Percentiles rank a stretch among this genome's conserved stretches.
Conservation (phyloP, 2,888 invertebrate species). For the Antheraea yamamai region DNA sequence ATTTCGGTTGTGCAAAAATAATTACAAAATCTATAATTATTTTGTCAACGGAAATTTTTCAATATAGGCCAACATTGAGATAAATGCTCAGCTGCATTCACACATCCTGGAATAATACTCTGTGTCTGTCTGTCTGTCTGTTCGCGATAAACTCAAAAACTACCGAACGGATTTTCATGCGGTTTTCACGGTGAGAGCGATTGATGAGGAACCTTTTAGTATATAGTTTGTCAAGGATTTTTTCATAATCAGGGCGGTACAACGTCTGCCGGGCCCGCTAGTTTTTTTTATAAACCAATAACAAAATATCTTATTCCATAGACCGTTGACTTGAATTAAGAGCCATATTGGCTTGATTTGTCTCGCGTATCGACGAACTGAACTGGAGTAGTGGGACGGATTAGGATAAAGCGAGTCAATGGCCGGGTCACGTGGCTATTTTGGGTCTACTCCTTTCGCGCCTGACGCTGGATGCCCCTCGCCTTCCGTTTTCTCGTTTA, state of each 20-base stretch:
- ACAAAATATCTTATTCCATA: not conserved
- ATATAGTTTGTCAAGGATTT: too few relatives aligned
- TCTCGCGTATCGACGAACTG: slow-evolving; percentile 53
- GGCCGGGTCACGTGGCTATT: slow-evolving; percentile 81
- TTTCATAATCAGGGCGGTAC: too few relatives aligned
- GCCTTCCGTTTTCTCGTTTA: slow-evolving; percentile 63
- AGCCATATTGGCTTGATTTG: slow-evolving; percentile 44
- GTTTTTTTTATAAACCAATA: not conserved
- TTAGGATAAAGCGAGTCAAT: slow-evolving; percentile 81
- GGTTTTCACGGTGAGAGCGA: too few relatives aligned
- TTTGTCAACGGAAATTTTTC: not conserved
- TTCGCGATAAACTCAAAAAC: too few relatives aligned
- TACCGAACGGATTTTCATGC: too few relatives aligned
- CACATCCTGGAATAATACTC: not conserved
- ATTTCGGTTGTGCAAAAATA: slow-evolving; percentile 1
- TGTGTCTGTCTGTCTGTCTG: too few relatives aligned
- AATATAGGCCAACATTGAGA: not conserved
- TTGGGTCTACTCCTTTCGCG: slow-evolving; percentile 65
- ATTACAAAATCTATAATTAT: not conserved
- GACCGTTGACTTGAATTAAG: slow-evolving; percentile 22
- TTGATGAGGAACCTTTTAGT: too few relatives aligned
- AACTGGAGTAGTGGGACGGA: slow-evolving; percentile 81
- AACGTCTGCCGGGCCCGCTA: too few relatives aligned
- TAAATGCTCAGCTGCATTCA: not conserved
- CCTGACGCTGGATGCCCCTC: slow-evolving; percentile 50